Percentiles rank a stretch among this genome's conserved stretches.
phyloP scores from a whole-genome alignment of 1,140 invertebrate genomes.

The Diabrotica virgifera region DNA sequence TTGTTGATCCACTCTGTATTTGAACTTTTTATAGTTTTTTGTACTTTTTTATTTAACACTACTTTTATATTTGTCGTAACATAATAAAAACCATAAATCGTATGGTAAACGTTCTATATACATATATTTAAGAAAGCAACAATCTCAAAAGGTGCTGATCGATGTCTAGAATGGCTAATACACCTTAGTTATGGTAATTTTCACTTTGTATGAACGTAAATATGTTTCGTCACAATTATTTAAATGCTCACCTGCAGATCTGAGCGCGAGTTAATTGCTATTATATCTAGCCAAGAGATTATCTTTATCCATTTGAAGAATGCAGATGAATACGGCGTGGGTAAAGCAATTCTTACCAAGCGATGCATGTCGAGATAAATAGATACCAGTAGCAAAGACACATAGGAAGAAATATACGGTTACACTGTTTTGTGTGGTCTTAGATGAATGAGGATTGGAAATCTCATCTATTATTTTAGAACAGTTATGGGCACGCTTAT shows the following conservation, averaged over 20 bases:
- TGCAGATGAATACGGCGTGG: background rate
- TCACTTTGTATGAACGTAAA: background rate
- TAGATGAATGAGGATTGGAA: background rate
- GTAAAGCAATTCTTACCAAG: background rate
- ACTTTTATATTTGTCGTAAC: too few species aligned
- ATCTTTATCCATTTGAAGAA: conserved; percentile 2
- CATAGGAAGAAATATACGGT: background rate
- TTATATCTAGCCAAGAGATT: background rate
- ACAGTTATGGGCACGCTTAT: background rate
- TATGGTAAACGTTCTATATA: too few species aligned
- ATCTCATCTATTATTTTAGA: background rate
- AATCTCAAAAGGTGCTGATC: too few species aligned
- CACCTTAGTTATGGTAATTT: background rate
- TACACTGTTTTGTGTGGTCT: background rate
- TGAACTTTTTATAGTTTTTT: too few species aligned
- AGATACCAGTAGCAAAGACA: conserved; percentile 2
- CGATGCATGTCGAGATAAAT: conserved; percentile 2
- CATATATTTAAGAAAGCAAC: too few species aligned
- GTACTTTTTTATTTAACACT: too few species aligned
- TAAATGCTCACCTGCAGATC: background rate
- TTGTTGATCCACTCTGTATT: too few species aligned
- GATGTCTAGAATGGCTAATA: too few species aligned
- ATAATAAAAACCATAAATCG: too few species aligned
- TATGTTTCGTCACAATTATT: background rate
- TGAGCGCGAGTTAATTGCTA: background rate